These are phyloP conservation scores for Dolichopus griseipennis DNA, from an alignment of 2,888 invertebrate species.

Conservation along the genomic window DNA sequence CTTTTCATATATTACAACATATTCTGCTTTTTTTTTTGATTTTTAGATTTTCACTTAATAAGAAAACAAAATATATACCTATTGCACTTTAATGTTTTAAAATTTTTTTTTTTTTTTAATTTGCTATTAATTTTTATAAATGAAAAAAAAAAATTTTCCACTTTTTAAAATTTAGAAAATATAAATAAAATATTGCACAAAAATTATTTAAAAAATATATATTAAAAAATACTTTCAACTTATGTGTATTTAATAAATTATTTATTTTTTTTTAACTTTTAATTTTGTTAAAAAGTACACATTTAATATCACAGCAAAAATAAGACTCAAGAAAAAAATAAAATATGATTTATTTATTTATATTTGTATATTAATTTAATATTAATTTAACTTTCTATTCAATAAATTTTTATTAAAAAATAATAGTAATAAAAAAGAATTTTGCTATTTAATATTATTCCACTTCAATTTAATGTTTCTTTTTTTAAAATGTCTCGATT, in stretches of 20 bases:
- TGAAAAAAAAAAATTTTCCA: no score
- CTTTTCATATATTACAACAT: no score
- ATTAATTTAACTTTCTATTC: no score
- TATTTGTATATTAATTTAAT: background rate
- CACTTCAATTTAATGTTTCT: no score
- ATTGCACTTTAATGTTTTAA: background rate
- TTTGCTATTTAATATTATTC: background rate
- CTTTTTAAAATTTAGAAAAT: no score
- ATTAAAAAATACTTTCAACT: conserved; percentile 5
- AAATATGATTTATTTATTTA: background rate
- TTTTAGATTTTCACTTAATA: no score
- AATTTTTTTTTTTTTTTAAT: background rate
- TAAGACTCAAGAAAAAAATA: conserved; percentile 2
- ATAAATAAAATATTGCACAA: background rate
- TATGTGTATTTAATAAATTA: background rate
- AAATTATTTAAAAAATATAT: background rate
- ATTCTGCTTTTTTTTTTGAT: no score
- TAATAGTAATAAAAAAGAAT: conserved; percentile 1
- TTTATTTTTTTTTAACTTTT: background rate
- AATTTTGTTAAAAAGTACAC: background rate
- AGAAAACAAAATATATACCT: background rate
- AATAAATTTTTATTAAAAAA: background rate
- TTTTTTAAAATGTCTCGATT: background rate
- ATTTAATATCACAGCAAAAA: background rate
- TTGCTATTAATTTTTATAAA: background rate